Evolutionary conservation across 2,888 invertebrate genomes (phyloP).

Genomic region (Platycheirus rosarum): DNA sequence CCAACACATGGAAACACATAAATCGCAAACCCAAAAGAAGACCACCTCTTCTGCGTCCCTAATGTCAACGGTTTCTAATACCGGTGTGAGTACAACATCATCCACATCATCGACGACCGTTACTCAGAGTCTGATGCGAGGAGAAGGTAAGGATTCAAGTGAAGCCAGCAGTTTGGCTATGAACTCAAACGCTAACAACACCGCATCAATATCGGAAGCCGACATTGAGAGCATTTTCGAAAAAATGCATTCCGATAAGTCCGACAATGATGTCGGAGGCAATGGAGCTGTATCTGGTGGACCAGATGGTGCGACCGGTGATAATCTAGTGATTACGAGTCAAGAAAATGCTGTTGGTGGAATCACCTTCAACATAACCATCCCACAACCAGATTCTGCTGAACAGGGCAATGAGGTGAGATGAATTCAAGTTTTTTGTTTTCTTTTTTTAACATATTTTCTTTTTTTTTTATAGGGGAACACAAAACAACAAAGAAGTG

Average conservation of each 20-base stretch:
- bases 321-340: slow-evolving; percentile 82
- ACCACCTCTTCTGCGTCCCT: slow-evolving; percentile 46
- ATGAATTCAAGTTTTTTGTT: background rate
- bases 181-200: slow-evolving; percentile 75
- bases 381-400: slow-evolving; percentile 80
- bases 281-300: slow-evolving; percentile 45
- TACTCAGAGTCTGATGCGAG: slow-evolving; percentile 60
- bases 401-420: slow-evolving; percentile 75
- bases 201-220: slow-evolving; percentile 78
- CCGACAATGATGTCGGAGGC: slow-evolving; percentile 77
- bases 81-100: slow-evolving; percentile 54
- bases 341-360: slow-evolving; percentile 82
- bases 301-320: slow-evolving; percentile 72
- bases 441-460: background rate
- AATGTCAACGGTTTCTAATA: slow-evolving; percentile 56
- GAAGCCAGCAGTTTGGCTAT: slow-evolving; percentile 53
- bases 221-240: slow-evolving; percentile 83
- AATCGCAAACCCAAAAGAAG: slow-evolving; percentile 76
- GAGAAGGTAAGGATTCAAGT: slow-evolving; percentile 75
- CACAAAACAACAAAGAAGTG: slow-evolving; percentile 48
- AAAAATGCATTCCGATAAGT: slow-evolving; percentile 83
- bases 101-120: slow-evolving; percentile 60
- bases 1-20: slow-evolving; percentile 83
- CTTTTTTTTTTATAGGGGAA: slow-evolving; percentile 7
- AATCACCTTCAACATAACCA: slow-evolving; percentile 82